Evolutionary conservation across 2,888 invertebrate species (phyloP).

Genomic region (Acleris literana): DNA sequence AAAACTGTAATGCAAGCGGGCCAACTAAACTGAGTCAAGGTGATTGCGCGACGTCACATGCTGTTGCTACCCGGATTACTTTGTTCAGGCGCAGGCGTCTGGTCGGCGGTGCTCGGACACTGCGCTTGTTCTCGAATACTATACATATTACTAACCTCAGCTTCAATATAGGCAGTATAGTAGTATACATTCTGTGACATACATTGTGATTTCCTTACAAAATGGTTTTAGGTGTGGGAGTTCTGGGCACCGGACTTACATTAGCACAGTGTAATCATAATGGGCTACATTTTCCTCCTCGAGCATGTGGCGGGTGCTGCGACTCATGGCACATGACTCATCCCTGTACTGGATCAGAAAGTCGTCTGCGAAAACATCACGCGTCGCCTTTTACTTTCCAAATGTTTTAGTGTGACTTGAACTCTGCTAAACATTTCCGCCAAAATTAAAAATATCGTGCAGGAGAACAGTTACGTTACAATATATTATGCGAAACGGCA

Average conservation of each 20-base stretch:
- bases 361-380: constrained; percentile 2
- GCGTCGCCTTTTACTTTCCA: not conserved
- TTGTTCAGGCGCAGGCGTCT: constrained; percentile 37
- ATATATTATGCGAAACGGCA: constrained; percentile 34
- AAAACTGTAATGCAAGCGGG: constrained; percentile 62
- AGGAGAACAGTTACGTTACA: constrained; percentile 32
- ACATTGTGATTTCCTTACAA: too few species aligned
- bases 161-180: too few species aligned
- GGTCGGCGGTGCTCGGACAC: constrained; percentile 25
- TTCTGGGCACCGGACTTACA: too few species aligned
- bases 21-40: constrained; percentile 79
- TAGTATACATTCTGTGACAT: too few species aligned
- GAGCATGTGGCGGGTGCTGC: not conserved
- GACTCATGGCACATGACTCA: not conserved
- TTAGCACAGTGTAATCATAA: not conserved
- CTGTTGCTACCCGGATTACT: constrained; percentile 76
- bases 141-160: too few species aligned
- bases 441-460: constrained; percentile 28
- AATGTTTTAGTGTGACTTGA: not conserved
- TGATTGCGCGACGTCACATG: constrained; percentile 67
- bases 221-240: too few species aligned
- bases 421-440: not conserved
- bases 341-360: constrained; percentile 3
- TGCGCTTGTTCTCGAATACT: constrained; percentile 12
- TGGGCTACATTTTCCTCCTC: constrained; percentile 3